Evolutionary conservation across 2,888 invertebrate genomes (phyloP).

Genomic region (Cantharis flavilabris): DNA sequence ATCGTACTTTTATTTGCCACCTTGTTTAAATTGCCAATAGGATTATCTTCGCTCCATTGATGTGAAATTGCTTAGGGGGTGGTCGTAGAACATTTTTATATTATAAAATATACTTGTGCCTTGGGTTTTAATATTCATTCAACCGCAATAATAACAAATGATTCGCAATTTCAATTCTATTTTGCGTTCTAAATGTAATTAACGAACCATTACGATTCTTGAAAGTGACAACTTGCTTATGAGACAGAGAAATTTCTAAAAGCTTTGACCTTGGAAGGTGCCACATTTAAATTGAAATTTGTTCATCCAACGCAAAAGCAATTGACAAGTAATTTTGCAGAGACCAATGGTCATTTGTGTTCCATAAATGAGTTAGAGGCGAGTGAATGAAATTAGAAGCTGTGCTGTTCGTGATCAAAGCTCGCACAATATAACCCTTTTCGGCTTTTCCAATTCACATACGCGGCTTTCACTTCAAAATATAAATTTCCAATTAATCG

Average conservation of each 20-base stretch:
- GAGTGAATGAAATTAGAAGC: slow-evolving; percentile 37
- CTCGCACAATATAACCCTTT: slow-evolving; percentile 26
- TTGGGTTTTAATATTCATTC: slow-evolving; percentile 17
- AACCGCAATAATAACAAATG: slow-evolving; percentile 19
- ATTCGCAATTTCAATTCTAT: neutral
- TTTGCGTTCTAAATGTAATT: neutral
- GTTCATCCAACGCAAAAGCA: slow-evolving; percentile 37
- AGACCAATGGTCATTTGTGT: slow-evolving; percentile 44
- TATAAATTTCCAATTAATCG: neutral
- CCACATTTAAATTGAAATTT: slow-evolving; percentile 23
- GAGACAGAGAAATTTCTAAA: slow-evolving; percentile 6
- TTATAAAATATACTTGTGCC: slow-evolving; percentile 22
- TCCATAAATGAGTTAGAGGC: slow-evolving; percentile 38
- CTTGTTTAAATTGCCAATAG: slow-evolving; percentile 50
- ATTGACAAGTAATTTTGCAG: slow-evolving; percentile 44
- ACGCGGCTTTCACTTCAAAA: neutral
- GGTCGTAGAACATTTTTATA: slow-evolving; percentile 27
- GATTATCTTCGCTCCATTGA: slow-evolving; percentile 52
- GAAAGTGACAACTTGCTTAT: neutral
- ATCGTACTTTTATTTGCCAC: slow-evolving; percentile 36
- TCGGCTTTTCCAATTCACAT: slow-evolving; percentile 18
- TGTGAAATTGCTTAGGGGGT: slow-evolving; percentile 47
- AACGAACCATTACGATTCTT: neutral
- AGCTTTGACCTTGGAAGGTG: slow-evolving; percentile 12
- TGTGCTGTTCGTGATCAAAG: slow-evolving; percentile 32